Evolutionary conservation across 2,797 vertebrate genomes (phyloP).

Genomic region (Poecilia gillii): DNA sequence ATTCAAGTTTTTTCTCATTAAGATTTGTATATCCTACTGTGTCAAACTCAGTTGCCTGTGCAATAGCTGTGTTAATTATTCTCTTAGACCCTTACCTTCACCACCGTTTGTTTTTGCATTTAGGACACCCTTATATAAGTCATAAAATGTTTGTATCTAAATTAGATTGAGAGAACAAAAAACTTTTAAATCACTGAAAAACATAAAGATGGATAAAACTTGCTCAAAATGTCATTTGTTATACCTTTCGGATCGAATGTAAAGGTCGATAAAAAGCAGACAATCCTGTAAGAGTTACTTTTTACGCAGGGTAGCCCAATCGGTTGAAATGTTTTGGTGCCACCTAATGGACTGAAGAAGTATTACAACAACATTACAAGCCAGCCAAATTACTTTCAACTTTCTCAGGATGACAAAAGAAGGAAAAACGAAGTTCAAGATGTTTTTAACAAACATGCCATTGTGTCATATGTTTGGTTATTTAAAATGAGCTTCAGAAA

Average conservation of each 20-base stretch:
- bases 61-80: background rate
- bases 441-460: background rate
- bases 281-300: background rate
- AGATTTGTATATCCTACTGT: background rate
- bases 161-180: background rate
- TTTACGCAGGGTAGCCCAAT: background rate
- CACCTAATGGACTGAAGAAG: constrained; percentile 54
- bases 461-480: background rate
- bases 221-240: background rate
- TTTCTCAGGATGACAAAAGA: background rate
- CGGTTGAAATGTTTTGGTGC: constrained; percentile 36
- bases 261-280: background rate
- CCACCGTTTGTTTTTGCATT: background rate
- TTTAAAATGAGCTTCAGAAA: background rate
- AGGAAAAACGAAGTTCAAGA: background rate
- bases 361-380: constrained; percentile 15
- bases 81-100: background rate
- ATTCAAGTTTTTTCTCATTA: background rate
- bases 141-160: background rate
- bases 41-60: background rate
- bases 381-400: background rate
- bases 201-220: background rate
- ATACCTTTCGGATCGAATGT: background rate
- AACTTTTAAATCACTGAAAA: background rate
- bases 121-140: background rate